These are phyloP conservation scores for Symphodus melops DNA, from an alignment of 2,113 vertebrate species.

Conservation along the genomic window DNA sequence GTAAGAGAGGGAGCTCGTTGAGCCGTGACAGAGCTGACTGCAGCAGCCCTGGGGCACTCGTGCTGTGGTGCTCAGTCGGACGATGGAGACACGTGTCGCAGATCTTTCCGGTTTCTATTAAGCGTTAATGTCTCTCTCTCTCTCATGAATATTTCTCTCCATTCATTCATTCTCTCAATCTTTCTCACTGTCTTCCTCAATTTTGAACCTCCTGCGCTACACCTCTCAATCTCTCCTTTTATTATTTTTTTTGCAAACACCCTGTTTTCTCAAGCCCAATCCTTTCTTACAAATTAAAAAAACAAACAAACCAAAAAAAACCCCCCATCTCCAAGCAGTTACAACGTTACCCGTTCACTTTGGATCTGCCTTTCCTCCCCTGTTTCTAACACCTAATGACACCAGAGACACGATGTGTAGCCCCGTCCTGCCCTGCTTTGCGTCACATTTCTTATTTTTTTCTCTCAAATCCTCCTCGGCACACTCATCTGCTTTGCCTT, in stretches of 20 bases:
- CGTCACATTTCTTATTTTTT: neutral
- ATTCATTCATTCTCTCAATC: constrained; percentile 26
- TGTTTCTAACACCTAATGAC: constrained; percentile 35
- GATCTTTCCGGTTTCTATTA: constrained; percentile 47
- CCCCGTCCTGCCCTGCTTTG: neutral
- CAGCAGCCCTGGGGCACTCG: constrained; percentile 53
- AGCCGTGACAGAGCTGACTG: constrained; percentile 60
- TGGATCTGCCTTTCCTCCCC: neutral
- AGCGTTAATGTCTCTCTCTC: constrained; percentile 4
- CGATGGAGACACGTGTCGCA: constrained; percentile 54
- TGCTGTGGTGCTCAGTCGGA: constrained; percentile 52
- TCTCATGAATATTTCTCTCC: neutral
- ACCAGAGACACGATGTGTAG: constrained; percentile 33
- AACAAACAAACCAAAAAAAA: too few species aligned
- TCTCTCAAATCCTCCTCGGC: constrained; percentile 10
- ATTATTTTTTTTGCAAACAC: neutral
- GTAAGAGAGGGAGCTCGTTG: neutral
- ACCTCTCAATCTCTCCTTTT: too few species aligned
- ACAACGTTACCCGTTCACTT: constrained; percentile 28
- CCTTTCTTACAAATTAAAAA: constrained; percentile 15
- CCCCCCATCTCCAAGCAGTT: constrained; percentile 5
- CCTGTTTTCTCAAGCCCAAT: neutral
- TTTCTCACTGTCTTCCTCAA: neutral
- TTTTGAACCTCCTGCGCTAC: too few species aligned
- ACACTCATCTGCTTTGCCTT: neutral